Evolutionary conservation across 1,140 invertebrate genomes (phyloP), one percentile per base, ranked within the genome.

Genomic region (Laupala kohalensis): DNA sequence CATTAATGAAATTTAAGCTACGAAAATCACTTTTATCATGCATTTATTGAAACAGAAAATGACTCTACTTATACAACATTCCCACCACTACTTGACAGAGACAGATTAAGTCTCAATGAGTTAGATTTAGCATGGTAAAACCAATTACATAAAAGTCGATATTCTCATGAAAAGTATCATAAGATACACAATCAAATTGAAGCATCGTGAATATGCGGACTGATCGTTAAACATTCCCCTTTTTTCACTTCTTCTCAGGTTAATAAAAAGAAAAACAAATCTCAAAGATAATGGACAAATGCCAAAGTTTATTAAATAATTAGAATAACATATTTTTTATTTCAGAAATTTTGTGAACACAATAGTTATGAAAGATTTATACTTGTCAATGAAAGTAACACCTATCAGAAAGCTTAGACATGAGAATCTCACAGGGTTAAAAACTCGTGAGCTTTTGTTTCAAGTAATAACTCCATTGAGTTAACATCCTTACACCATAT

Each of bases 371-470:
- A 53, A 13, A 53, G 9, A 53, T 53, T 53, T 53, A 13, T 53
- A 53, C 37, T 53, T 53, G 19, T 9, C 19, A 53, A 53, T 13
- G 37, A 53, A 53, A 53, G 19, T 1, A 53, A 53, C 9, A 53
- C n/a, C n/a, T 13, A 19, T 53, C 9, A 53, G 19, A 53, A 13
- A 13, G 37, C 19, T 4, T 13, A 19, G 19, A 53, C 19, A 72
- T 24, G 24, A 19, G 5, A 2, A 68, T 53, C 25, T 85, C 85
- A 89, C 72, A 88, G 80, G 62, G 92, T 93, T 70, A 95, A 84
- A 78, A 95, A 94, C 79, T 95, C 92, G 71, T 87, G 88, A 26
- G 92, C 92, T 78, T 91, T 88, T 24, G 87, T 87, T 83, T 95
- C 92, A 68, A 95, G 83, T 68, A 94, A 79, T 74, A 84, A 82